These are phyloP conservation scores for Chiridota heheva DNA, from an alignment of 35 echinoderm and acorn worm species.

Conservation along the genomic window DNA sequence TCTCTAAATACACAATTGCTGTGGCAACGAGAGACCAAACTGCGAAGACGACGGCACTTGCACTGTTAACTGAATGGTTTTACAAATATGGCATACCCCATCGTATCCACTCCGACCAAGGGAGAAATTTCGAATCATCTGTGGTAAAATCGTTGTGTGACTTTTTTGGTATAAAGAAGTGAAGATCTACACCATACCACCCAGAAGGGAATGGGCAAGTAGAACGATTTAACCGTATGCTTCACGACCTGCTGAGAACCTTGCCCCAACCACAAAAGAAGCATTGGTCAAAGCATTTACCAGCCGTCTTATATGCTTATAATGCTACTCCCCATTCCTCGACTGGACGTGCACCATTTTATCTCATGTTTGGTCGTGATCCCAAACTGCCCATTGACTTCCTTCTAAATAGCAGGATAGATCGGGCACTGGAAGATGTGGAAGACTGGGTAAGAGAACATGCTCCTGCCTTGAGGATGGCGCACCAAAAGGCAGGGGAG, in stretches of 20 bases:
- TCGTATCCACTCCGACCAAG: conserved; percentile 71
- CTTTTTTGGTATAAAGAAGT: conserved; percentile 15
- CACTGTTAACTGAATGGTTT: conserved; percentile 53
- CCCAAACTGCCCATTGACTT: conserved; percentile 58
- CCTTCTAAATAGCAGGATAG: conserved; percentile 14
- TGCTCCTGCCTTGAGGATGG: not conserved
- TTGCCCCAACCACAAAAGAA: not conserved
- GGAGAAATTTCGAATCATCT: conserved; percentile 52
- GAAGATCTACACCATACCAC: conserved; percentile 51
- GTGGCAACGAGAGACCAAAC: conserved; percentile 55
- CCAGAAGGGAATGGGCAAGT: conserved; percentile 42
- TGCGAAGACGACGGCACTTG: conserved; percentile 47
- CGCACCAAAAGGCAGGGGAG: conserved; percentile 34
- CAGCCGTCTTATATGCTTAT: conserved; percentile 55
- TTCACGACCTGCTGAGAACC: conserved; percentile 20
- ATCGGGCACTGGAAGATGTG: not conserved
- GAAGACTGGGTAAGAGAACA: conserved; percentile 12
- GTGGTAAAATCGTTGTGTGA: conserved; percentile 13
- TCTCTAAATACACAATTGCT: conserved; percentile 44
- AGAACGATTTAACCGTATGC: conserved; percentile 45
- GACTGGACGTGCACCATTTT: conserved; percentile 59
- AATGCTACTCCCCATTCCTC: conserved; percentile 39
- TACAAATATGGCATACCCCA: conserved; percentile 52
- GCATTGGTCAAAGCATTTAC: conserved; percentile 31
- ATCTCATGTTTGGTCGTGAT: conserved; percentile 62